Evolutionary conservation across 1,140 invertebrate genomes (phyloP).

Genomic region (Meloidogyne hapla): DNA sequence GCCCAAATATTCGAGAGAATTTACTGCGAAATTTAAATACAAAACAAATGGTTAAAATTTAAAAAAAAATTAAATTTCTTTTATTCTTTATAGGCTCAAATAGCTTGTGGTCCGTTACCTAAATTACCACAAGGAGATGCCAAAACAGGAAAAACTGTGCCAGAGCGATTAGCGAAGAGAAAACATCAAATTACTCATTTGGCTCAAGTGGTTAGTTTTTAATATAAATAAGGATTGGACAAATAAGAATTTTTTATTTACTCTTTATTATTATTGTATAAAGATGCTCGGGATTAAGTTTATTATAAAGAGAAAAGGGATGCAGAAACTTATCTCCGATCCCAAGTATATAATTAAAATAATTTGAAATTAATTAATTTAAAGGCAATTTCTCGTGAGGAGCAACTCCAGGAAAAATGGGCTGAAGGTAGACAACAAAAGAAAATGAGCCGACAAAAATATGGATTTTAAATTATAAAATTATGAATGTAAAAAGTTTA

Average conservation of each 20-base stretch:
- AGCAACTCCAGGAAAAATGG: constrained; percentile 54
- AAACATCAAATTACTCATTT: constrained; percentile 58
- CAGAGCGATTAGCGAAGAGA: constrained; percentile 48
- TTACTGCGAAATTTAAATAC: constrained; percentile 49
- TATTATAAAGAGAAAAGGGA: too few species aligned
- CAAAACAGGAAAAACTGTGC: constrained; percentile 25
- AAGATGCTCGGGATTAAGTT: too few species aligned
- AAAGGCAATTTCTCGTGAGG: constrained; percentile 53
- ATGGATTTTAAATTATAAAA: constrained; percentile 53
- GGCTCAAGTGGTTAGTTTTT: constrained; percentile 42
- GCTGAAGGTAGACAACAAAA: constrained; percentile 53
- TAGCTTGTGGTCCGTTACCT: constrained; percentile 39
- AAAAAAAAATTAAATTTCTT: background rate
- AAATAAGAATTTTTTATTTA: too few species aligned
- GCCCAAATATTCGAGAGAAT: constrained; percentile 52
- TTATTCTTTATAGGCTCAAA: constrained; percentile 16
- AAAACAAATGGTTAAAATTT: constrained; percentile 33
- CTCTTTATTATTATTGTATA: too few species aligned
- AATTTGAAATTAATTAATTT: constrained; percentile 14
- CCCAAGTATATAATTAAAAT: too few species aligned
- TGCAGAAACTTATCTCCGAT: too few species aligned
- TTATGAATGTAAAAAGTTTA: background rate
- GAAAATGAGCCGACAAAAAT: constrained; percentile 47
- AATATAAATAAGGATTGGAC: background rate
- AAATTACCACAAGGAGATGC: constrained; percentile 32